Conservation (phyloP, 2,888 invertebrate genomes). For the Lasioglossum calceatum region DNA sequence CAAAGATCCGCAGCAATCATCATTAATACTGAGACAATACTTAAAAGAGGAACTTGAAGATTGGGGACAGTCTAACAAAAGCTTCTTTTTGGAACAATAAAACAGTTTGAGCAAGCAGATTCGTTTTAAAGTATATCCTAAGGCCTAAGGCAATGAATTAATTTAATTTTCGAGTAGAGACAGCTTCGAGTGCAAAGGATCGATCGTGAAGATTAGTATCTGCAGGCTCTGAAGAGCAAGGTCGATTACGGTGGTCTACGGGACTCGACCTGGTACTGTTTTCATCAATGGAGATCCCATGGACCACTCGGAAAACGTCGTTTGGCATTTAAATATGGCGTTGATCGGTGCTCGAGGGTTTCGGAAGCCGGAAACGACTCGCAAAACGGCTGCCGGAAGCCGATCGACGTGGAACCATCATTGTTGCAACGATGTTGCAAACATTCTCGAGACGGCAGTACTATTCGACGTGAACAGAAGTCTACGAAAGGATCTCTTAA, state of each 20-base stretch:
- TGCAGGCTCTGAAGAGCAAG: slow-evolving; percentile 25
- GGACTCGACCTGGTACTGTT: slow-evolving; percentile 29
- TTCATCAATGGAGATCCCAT: slow-evolving; percentile 26
- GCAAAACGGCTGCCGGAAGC: slow-evolving; percentile 5
- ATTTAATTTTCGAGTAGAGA: neutral
- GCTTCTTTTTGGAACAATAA: neutral
- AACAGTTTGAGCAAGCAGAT: neutral
- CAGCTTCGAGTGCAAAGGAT: neutral
- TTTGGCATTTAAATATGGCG: slow-evolving; percentile 79
- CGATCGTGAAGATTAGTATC: neutral
- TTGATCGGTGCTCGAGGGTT: slow-evolving; percentile 58
- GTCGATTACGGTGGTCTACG: slow-evolving; percentile 41
- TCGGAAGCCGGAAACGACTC: slow-evolving; percentile 11
- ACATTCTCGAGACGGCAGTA: slow-evolving; percentile 35
- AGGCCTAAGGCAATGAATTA: neutral
- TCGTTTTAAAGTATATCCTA: neutral
- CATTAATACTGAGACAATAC: neutral
- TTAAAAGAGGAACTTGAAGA: neutral
- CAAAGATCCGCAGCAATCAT: neutral
- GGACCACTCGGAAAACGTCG: slow-evolving; percentile 52
- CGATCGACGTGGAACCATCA: neutral
- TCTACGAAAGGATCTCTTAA: slow-evolving; percentile 28
- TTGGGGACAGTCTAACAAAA: neutral
- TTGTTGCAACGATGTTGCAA: slow-evolving; percentile 13
- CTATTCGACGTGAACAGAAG: slow-evolving; percentile 25